Evolutionary conservation across 1,140 invertebrate genomes (phyloP), one percentile per base, ranked within the genome.

Genomic region (Leptopilina clavipes): DNA sequence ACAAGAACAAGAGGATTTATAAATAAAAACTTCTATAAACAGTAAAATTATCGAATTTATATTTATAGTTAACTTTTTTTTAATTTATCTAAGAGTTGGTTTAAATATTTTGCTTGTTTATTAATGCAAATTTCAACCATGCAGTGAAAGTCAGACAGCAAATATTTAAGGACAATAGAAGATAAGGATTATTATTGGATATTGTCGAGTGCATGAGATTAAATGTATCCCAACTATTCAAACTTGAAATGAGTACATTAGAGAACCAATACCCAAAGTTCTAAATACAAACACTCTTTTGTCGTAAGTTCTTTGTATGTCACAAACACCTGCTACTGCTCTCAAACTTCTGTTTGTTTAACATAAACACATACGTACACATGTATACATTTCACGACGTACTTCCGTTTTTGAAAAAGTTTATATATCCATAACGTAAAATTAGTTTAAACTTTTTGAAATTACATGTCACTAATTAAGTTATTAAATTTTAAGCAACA

Each of bases 171-270:
- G 25, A 31, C 25, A 31, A 31, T 31, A 31, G 25, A 31, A 31
- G 25, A 31, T 31, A 31, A 31, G 25, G 1, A 31, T 31, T 31
- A 31, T 31, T 31, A 31, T 31, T 31, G 25, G 25, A 31, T 31
- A 31, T 52, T 17, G 48, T 6, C 7, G 14, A 48, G 3, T 5
- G 3, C 12, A 48, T 48, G 3, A 17, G 48, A 52, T 52, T n/a
- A n/a, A 52, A 17, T 2, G 17, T 17, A 52, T 52, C n/a, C n/a
- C 1, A 52, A 52, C n/a, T 40, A 52, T 52, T 52, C 48, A 52
- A 52, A 17, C 48, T 52, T 52, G 48, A 52, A 52, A 52, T 52
- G 48, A n/a, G 48, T 52, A 52, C 48, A 52, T 52, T 52, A 52
- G 48, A n/a, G 14, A 14, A 48, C 44, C 44, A 48, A 48, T 48